These are phyloP conservation scores for Mormyrus lacerda DNA, from an alignment of 2,113 vertebrate genomes.

Conservation along the genomic window DNA sequence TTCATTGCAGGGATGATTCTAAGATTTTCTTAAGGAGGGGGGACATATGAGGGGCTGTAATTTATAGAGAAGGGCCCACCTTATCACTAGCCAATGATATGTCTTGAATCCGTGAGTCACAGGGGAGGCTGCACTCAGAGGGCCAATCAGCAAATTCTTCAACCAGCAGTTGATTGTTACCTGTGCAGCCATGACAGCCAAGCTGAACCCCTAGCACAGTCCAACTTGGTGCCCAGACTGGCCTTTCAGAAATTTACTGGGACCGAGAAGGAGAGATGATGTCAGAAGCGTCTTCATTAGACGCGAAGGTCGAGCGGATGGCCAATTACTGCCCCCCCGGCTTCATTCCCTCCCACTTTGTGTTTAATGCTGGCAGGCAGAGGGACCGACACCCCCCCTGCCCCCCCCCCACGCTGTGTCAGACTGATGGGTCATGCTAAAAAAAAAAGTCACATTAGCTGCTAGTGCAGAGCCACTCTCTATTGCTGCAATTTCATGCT, in stretches of 20 bases:
- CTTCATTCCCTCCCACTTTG: slow-evolving; percentile 39
- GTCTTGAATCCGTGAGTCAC: not conserved
- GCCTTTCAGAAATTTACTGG: slow-evolving; percentile 43
- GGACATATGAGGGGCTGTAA: not conserved
- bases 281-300: slow-evolving; percentile 44
- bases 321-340: slow-evolving; percentile 52
- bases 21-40: not conserved
- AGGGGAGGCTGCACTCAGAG: not conserved
- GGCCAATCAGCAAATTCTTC: slow-evolving; percentile 7
- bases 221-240: slow-evolving; percentile 38
- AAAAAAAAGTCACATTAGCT: slow-evolving; percentile 45
- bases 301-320: slow-evolving; percentile 37
- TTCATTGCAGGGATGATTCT: not conserved
- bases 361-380: slow-evolving; percentile 46
- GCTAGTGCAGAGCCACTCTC: slow-evolving; percentile 32
- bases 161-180: slow-evolving; percentile 17
- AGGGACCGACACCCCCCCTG: slow-evolving; percentile 29
- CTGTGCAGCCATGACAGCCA: slow-evolving; percentile 2
- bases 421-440: slow-evolving; percentile 42
- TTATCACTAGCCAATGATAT: not conserved
- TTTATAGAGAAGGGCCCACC: not conserved
- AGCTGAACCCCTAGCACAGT: slow-evolving; percentile 24
- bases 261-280: slow-evolving; percentile 21
- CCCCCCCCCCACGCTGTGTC: not conserved
- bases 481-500: slow-evolving; percentile 34